Evolutionary conservation across 2,113 vertebrate species (phyloP).

Genomic region (Eclectus roratus): DNA sequence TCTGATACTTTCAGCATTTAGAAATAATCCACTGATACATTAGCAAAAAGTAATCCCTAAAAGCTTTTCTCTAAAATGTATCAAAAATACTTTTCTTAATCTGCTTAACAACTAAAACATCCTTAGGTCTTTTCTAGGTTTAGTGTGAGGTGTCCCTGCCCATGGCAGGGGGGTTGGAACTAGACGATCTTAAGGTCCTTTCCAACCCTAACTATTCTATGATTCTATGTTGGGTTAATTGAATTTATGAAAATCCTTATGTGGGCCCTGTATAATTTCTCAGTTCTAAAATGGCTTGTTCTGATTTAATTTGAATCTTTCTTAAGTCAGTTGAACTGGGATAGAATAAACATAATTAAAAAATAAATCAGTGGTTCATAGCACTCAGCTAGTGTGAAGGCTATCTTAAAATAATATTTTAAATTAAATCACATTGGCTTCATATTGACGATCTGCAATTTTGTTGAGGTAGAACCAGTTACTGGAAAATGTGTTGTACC

Average conservation of each 20-base stretch:
- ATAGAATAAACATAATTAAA: background rate
- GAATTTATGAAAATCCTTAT: background rate
- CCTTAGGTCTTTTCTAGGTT: background rate
- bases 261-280: background rate
- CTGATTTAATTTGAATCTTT: background rate
- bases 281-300: background rate
- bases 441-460: background rate
- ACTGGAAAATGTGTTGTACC: background rate
- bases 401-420: background rate
- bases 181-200: too few species aligned
- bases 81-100: background rate
- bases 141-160: too few species aligned
- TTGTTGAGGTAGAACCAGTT: background rate
- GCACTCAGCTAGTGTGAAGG: background rate
- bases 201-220: too few species aligned
- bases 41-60: background rate
- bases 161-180: too few species aligned
- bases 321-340: background rate
- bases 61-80: background rate
- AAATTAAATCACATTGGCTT: background rate
- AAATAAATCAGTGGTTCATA: background rate
- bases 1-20: slow-evolving; percentile 39
- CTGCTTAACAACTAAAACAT: background rate
- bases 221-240: background rate
- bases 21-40: slow-evolving; percentile 36